Evolutionary conservation across 2,888 invertebrate genomes (phyloP).

Genomic region (Enchytraeus crypticus): DNA sequence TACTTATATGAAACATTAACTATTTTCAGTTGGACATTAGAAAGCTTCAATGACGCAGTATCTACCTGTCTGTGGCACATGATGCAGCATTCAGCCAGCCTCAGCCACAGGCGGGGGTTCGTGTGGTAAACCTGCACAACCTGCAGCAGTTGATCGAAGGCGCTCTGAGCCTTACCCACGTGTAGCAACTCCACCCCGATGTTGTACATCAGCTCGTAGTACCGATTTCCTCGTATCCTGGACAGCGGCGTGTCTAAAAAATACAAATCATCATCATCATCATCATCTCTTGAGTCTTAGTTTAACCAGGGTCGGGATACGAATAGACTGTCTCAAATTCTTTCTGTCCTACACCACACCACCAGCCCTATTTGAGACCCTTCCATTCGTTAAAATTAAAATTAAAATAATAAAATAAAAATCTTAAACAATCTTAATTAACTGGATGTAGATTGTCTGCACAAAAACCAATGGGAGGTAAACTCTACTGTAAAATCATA

Average conservation of each 20-base stretch:
- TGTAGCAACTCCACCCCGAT: slow-evolving; percentile 74
- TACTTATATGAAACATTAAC: background rate
- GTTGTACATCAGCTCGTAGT: slow-evolving; percentile 67
- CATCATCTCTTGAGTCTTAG: no score
- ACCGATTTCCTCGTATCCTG: slow-evolving; percentile 57
- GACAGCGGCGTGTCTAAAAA: slow-evolving; percentile 51
- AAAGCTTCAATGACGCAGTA: background rate
- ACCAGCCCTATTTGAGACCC: no score
- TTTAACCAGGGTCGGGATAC: no score
- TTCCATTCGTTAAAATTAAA: background rate
- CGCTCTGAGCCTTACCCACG: slow-evolving; percentile 69
- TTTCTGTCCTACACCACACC: no score
- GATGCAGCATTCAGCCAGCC: slow-evolving; percentile 73
- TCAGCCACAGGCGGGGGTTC: slow-evolving; percentile 81
- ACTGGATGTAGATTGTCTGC: background rate
- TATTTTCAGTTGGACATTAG: background rate
- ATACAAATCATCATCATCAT: no score
- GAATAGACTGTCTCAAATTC: no score
- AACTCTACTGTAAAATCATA: no score
- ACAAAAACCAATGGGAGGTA: background rate
- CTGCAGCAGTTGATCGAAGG: slow-evolving; percentile 82
- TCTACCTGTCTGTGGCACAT: slow-evolving; percentile 41
- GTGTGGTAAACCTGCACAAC: slow-evolving; percentile 75
- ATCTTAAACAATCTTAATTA: background rate
- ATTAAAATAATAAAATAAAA: background rate